Base-by-base conservation (phyloP, 1,140 invertebrate species). In the Bombus ignitus region DNA sequence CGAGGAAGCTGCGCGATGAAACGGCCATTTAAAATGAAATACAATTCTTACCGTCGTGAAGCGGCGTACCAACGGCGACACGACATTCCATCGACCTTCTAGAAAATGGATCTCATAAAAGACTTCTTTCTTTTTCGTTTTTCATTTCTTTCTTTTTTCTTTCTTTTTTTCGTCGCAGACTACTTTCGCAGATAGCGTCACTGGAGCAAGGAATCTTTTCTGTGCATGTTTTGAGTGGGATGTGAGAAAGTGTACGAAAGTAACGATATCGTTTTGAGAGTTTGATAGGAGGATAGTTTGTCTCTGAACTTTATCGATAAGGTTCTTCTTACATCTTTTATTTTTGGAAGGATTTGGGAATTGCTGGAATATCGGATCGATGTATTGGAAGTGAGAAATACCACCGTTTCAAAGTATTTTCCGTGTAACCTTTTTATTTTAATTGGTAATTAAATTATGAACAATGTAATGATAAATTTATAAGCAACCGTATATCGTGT, bases 21-120 rank as follows among this genome's bases (percentile, higher is more conserved):
- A 84, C 83, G 83, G n/a, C 83, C 83, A 84, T 79, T 84, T 79
- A 84, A 84, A 79, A 84, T 84, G 83, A 84, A 80, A 84, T 84
- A 84, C 83, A 84, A 84, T 84, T 35, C 28, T 65, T 10, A 2
- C 75, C 44, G 25, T 37, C 15, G 39, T 13, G 81, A 73, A 74
- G 35, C n/a, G n/a, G 42, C 39, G 80, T 47, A 65, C 71, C 68
- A 57, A 81, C 70, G 80, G 53, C 70, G 70, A 42, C 22, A 28
- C 57, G 76, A 72, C 22, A 35, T 59, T 44, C 42, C 35, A 35
- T 9, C 18, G 37, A 32, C 37, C 66, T 42, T 22, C 32, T 22
- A 66, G 65, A 59, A 84, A 84, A 84, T 79, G 82, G 75, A 78
- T 59, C 75, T 77, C 44, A 39, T n/a, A 74, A 73, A 83, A 65